Conservation (phyloP, 1,140 invertebrate species). For the Ylistrum balloti region DNA sequence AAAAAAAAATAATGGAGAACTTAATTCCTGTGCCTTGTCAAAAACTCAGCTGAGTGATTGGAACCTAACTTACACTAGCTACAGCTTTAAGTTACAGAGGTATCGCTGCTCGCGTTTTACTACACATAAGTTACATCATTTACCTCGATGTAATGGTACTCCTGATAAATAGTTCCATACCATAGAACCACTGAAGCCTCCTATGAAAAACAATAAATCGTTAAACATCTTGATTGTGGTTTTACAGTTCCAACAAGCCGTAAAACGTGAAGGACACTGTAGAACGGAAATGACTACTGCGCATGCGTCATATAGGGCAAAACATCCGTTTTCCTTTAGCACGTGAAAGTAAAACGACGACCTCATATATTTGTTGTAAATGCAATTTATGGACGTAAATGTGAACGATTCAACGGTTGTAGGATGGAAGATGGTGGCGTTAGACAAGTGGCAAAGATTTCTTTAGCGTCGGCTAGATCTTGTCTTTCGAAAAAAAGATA, state of each 20-base stretch:
- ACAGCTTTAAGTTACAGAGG: too few species aligned
- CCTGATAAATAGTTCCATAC: not conserved
- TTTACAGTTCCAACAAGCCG: not conserved
- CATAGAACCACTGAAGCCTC: not conserved
- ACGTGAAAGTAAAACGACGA: not conserved
- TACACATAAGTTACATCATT: too few species aligned
- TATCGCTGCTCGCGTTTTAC: too few species aligned
- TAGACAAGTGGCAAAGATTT: conserved; percentile 56
- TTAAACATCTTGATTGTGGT: not conserved
- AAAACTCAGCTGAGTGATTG: too few species aligned
- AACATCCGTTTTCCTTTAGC: not conserved
- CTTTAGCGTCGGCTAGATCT: conserved; percentile 65
- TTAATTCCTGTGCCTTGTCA: too few species aligned
- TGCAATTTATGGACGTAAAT: not conserved
- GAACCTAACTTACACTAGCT: too few species aligned
- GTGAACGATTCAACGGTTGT: not conserved
- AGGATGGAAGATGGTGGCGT: conserved; percentile 51
- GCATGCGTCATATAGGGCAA: not conserved
- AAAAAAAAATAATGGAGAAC: too few species aligned
- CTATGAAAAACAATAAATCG: not conserved
- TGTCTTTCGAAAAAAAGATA: conserved; percentile 68
- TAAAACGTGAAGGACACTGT: not conserved
- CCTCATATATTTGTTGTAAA: not conserved
- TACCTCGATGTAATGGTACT: conserved; percentile 1
- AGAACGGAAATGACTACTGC: not conserved